A percentile compares a stretch with the other conserved stretches of the same genome.
Conservation (phyloP, 2,113 vertebrate genomes). For the Syngnathus floridae region DNA sequence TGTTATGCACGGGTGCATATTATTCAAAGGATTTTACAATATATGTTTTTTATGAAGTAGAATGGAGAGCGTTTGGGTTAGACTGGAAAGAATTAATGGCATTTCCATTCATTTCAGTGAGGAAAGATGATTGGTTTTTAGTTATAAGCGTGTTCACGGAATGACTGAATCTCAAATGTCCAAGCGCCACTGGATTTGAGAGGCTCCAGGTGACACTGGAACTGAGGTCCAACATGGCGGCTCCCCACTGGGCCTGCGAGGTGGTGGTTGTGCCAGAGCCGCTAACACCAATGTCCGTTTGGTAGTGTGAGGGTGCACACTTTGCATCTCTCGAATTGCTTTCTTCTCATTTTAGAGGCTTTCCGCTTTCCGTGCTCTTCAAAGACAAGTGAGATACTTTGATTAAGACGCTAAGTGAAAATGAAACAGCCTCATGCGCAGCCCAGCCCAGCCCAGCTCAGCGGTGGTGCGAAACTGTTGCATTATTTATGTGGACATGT, state of each 20-base stretch:
- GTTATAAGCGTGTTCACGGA: too few species aligned
- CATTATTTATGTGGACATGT: constrained; percentile 8
- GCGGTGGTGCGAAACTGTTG: not conserved
- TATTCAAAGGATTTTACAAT: too few species aligned
- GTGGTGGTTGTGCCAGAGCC: constrained; percentile 54
- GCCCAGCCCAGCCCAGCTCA: not conserved
- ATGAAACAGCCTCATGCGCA: not conserved
- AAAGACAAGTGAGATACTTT: constrained; percentile 12
- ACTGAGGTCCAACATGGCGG: constrained; percentile 61
- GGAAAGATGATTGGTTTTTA: too few species aligned
- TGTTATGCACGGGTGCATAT: too few species aligned
- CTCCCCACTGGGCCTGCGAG: constrained; percentile 54
- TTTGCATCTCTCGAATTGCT: constrained; percentile 34
- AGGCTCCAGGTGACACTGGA: constrained; percentile 52
- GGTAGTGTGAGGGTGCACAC: constrained; percentile 53
- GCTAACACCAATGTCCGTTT: constrained; percentile 51
- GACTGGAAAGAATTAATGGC: too few species aligned
- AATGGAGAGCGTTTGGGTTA: too few species aligned
- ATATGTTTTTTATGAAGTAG: too few species aligned
- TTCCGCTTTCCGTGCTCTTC: constrained; percentile 2
- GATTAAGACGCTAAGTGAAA: constrained; percentile 11
- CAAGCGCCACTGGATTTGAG: too few species aligned
- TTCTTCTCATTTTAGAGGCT: constrained; percentile 49
- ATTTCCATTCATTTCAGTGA: too few species aligned
- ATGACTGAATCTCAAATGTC: too few species aligned